These are phyloP conservation scores for Ormia ochracea DNA, from an alignment of 2,888 invertebrate genomes.

Conservation along the genomic window DNA sequence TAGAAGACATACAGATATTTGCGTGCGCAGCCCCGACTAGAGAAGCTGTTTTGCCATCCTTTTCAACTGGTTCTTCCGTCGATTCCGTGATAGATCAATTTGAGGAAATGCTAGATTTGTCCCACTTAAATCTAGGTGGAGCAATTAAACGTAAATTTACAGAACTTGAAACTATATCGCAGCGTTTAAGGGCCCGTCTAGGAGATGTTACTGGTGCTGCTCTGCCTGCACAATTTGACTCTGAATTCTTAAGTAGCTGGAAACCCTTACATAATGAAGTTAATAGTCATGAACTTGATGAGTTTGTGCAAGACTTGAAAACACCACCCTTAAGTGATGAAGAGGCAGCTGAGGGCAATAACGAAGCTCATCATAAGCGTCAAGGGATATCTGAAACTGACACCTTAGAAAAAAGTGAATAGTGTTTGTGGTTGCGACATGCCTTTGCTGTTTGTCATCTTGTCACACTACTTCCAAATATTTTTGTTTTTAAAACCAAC, in stretches of 20 bases:
- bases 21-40: neutral
- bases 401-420: constrained; percentile 50
- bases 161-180: constrained; percentile 82
- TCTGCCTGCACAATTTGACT: constrained; percentile 77
- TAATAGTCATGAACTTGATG: constrained; percentile 77
- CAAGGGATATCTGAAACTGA: constrained; percentile 51
- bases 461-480: constrained; percentile 34
- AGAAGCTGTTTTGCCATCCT: neutral
- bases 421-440: constrained; percentile 61
- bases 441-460: constrained; percentile 58
- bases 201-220: constrained; percentile 80
- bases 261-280: constrained; percentile 74
- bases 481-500: constrained; percentile 10
- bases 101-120: constrained; percentile 71
- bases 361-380: neutral
- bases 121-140: constrained; percentile 70
- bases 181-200: constrained; percentile 79
- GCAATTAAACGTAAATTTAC: constrained; percentile 80
- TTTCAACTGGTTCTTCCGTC: constrained; percentile 30
- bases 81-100: constrained; percentile 71
- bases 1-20: constrained; percentile 75
- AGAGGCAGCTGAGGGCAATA: constrained; percentile 34
- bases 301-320: constrained; percentile 81
- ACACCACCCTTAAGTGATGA: constrained; percentile 67
- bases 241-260: constrained; percentile 67